Evolutionary conservation across 2,888 invertebrate species (phyloP).

Genomic region (Caradrina clavipalpis): DNA sequence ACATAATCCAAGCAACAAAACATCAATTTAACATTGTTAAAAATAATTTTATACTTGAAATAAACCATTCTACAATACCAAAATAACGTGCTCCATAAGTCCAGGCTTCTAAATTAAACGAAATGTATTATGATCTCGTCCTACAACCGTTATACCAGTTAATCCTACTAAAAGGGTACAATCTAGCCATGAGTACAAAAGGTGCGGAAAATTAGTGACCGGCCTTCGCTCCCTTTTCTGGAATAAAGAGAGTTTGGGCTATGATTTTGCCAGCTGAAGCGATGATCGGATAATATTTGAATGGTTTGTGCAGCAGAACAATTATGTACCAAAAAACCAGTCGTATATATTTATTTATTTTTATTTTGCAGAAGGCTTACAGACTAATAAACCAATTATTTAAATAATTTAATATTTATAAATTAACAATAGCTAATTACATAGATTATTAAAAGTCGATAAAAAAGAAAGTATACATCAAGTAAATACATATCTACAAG

Average conservation of each 20-base stretch:
- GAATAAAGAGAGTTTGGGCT: not conserved
- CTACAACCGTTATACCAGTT: slow-evolving; percentile 25
- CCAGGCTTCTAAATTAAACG: slow-evolving; percentile 16
- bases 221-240: slow-evolving; percentile 26
- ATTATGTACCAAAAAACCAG: too few species aligned
- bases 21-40: too few species aligned
- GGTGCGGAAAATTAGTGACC: slow-evolving; percentile 24
- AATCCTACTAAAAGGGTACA: slow-evolving; percentile 50
- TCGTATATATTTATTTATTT: too few species aligned
- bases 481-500: too few species aligned
- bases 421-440: too few species aligned
- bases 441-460: too few species aligned
- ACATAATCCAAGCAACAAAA: too few species aligned
- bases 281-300: not conserved
- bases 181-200: slow-evolving; percentile 26
- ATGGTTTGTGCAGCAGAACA: not conserved
- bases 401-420: too few species aligned
- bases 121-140: slow-evolving; percentile 40
- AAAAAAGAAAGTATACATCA: too few species aligned
- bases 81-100: slow-evolving; percentile 21
- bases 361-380: too few species aligned
- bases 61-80: slow-evolving; percentile 6
- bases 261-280: slow-evolving; percentile 4
- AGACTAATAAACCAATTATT: too few species aligned
- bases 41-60: not conserved